Evolutionary conservation across 1,140 invertebrate genomes (phyloP).

Genomic region (Nymphalis io): DNA sequence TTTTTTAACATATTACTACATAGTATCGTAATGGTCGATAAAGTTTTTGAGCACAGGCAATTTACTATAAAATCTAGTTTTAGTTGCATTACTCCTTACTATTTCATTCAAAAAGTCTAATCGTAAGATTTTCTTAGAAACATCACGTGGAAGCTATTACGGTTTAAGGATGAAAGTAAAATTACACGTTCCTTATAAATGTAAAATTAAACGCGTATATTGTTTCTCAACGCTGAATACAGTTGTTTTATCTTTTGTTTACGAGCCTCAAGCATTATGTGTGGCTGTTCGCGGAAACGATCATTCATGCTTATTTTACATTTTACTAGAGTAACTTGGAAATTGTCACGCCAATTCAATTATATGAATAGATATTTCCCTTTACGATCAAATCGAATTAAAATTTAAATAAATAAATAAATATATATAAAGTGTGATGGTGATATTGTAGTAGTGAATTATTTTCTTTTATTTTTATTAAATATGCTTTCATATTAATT

Average conservation of each 20-base stretch:
- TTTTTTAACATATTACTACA: no score
- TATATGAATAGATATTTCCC: constrained; percentile 6
- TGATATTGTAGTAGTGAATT: no score
- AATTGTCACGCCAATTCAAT: constrained; percentile 28
- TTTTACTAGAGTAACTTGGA: constrained; percentile 44
- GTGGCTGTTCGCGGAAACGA: constrained; percentile 49
- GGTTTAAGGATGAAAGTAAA: constrained; percentile 2
- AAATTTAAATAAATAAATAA: no score
- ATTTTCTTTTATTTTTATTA: no score
- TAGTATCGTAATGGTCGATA: no score
- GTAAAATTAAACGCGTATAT: constrained; percentile 17
- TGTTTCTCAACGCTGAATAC: constrained; percentile 22
- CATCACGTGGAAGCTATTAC: not conserved
- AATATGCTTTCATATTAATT: no score
- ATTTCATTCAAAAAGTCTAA: no score
- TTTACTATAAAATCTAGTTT: no score
- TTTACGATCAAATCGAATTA: not conserved
- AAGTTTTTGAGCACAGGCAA: no score
- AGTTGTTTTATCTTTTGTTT: constrained; percentile 65
- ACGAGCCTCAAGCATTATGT: constrained; percentile 53
- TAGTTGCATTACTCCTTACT: no score
- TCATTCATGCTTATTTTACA: constrained; percentile 51
- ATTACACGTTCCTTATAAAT: constrained; percentile 4
- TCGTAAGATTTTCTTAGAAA: no score
- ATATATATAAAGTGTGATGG: no score